Conservation (phyloP, 2,888 invertebrate genomes). For the Hypomecis punctinalis region DNA sequence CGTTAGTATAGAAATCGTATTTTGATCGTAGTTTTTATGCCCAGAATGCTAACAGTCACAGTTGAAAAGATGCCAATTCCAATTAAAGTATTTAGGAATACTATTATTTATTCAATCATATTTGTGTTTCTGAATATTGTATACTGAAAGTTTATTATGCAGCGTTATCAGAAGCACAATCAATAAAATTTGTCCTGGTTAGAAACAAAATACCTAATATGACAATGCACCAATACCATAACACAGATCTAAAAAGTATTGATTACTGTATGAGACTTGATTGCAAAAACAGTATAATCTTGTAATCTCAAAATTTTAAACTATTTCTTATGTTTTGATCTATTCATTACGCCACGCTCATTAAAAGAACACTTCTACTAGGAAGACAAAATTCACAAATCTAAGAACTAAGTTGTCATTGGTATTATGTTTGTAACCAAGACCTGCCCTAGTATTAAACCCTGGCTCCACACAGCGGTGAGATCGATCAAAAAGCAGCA, state of each 20-base stretch:
- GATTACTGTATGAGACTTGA: no score
- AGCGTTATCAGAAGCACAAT: not conserved
- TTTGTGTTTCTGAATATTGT: constrained; percentile 6
- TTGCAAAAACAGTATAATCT: no score
- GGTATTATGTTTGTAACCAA: constrained; percentile 3
- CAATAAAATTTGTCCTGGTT: constrained; percentile 17
- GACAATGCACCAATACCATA: no score
- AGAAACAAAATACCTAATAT: constrained; percentile 20
- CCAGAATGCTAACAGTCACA: constrained; percentile 38
- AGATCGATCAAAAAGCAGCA: constrained; percentile 98
- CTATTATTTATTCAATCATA: not conserved
- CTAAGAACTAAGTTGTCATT: no score
- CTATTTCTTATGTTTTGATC: no score
- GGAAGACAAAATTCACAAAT: no score
- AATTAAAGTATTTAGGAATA: not conserved
- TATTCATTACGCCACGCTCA: no score
- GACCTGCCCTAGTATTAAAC: constrained; percentile 57
- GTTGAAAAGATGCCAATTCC: constrained; percentile 36
- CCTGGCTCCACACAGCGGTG: constrained; percentile 87
- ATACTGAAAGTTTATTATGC: not conserved
- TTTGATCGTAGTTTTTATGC: constrained; percentile 17
- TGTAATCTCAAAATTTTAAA: no score
- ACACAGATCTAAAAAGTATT: no score
- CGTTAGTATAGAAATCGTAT: constrained; percentile 29
- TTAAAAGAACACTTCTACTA: no score